Conservation (phyloP, 1,140 invertebrate genomes). For the Drosophila ercepeae region DNA sequence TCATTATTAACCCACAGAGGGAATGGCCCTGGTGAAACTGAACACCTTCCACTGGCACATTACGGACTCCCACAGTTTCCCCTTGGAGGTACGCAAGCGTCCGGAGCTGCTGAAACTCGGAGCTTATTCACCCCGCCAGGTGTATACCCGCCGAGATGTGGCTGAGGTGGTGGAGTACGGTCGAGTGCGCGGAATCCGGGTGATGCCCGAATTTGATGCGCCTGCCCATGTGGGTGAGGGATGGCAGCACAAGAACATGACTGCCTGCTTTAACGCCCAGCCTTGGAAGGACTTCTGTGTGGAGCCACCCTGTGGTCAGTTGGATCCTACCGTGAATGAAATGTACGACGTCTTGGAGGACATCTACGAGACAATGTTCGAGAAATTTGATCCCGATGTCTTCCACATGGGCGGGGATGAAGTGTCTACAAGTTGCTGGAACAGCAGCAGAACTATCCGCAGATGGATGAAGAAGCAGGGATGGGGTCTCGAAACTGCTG, state of each 20-base stretch:
- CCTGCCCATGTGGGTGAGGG: slow-evolving; percentile 95
- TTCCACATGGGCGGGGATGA: slow-evolving; percentile 97
- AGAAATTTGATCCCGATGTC: slow-evolving; percentile 87
- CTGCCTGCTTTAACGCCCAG: slow-evolving; percentile 88
- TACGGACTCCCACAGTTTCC: slow-evolving; percentile 94
- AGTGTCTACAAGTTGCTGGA: slow-evolving; percentile 91
- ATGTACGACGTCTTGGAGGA: slow-evolving; percentile 90
- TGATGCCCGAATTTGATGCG: slow-evolving; percentile 94
- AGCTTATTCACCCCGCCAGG: slow-evolving; percentile 88
- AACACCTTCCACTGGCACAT: slow-evolving; percentile 96
- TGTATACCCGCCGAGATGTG: slow-evolving; percentile 85
- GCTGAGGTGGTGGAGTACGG: slow-evolving; percentile 88
- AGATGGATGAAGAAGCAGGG: slow-evolving; percentile 88
- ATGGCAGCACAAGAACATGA: slow-evolving; percentile 90
- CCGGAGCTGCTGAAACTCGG: slow-evolving; percentile 90
- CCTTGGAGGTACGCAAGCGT: slow-evolving; percentile 88
- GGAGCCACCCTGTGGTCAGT: slow-evolving; percentile 94
- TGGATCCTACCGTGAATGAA: slow-evolving; percentile 90
- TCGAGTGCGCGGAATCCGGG: slow-evolving; percentile 89
- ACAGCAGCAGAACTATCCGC: slow-evolving; percentile 87
- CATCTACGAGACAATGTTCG: slow-evolving; percentile 88
- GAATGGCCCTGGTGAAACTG: slow-evolving; percentile 91
- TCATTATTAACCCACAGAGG: slow-evolving; percentile 86
- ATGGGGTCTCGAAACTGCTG: slow-evolving; percentile 86
- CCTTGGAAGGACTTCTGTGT: slow-evolving; percentile 92